These are phyloP conservation scores for Peromyscus maniculatus DNA, from an alignment of 2,113 vertebrate genomes.

Conservation along the genomic window DNA sequence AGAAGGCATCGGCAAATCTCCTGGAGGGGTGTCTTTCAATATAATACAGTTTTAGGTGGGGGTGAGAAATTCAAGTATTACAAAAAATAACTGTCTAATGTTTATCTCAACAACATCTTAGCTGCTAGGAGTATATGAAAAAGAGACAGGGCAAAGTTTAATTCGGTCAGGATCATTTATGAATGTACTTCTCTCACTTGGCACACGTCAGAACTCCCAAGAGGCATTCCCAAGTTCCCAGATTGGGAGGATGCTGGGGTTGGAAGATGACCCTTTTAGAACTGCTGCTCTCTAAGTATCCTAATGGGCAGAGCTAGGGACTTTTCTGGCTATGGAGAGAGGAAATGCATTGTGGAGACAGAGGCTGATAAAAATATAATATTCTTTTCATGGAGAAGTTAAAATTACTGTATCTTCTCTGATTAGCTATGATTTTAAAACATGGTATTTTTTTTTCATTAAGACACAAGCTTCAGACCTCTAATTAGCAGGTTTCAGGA, in stretches of 20 bases:
- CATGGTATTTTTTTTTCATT: background rate
- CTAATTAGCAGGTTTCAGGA: background rate
- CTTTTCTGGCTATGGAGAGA: background rate
- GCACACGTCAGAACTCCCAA: background rate
- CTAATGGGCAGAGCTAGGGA: background rate
- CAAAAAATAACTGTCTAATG: background rate
- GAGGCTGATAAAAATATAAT: background rate
- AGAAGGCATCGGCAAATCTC: background rate
- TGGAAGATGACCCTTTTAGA: background rate
- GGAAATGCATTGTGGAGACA: conserved; percentile 33
- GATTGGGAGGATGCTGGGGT: background rate
- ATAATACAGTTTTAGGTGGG: background rate
- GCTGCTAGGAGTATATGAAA: background rate
- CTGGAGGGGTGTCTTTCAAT: background rate
- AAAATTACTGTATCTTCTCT: background rate
- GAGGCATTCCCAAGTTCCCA: background rate
- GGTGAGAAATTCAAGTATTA: conserved; percentile 35
- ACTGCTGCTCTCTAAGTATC: background rate
- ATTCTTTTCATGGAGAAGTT: background rate
- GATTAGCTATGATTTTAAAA: background rate
- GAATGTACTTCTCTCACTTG: background rate
- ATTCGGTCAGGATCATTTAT: background rate
- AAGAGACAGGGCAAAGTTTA: background rate
- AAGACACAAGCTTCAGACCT: background rate
- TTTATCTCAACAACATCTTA: conserved; percentile 28